Percentiles rank a stretch among this genome's conserved stretches.
These are phyloP conservation scores for Zaprionus obscuricornis DNA, from an alignment of 2,888 invertebrate genomes.

Conservation along the genomic window DNA sequence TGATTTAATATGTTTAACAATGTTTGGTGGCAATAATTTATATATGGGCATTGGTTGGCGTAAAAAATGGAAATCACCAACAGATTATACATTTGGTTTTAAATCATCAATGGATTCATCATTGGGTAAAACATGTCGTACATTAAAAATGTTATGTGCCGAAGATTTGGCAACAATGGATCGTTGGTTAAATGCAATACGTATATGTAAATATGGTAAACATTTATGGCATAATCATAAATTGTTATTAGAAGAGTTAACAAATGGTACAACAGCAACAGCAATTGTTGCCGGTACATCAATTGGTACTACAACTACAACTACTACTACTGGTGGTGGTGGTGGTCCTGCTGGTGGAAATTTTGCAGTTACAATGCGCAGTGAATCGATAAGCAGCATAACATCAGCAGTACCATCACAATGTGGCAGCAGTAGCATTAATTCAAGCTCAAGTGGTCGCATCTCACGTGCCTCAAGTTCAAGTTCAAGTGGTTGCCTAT, in stretches of 20 bases:
- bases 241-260: constrained; percentile 91
- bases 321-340: neutral
- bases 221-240: constrained; percentile 95
- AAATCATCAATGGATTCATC: constrained; percentile 93
- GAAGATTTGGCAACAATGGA: constrained; percentile 94
- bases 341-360: constrained; percentile 85
- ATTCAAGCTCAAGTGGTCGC: constrained; percentile 81
- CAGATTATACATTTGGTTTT: constrained; percentile 97
- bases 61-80: constrained; percentile 99
- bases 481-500: constrained; percentile 93
- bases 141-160: constrained; percentile 98
- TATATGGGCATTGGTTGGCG: constrained; percentile 98
- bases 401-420: constrained; percentile 86
- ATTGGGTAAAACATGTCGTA: constrained; percentile 86
- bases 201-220: constrained; percentile 96
- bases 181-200: constrained; percentile 97
- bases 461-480: constrained; percentile 91
- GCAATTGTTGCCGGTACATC: constrained; percentile 15
- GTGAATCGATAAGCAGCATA: constrained; percentile 90
- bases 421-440: constrained; percentile 81
- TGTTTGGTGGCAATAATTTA: constrained; percentile 96
- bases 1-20: constrained; percentile 95
- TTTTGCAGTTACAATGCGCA: constrained; percentile 83
- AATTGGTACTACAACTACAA: too few species aligned
- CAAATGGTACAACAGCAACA: too few species aligned